A percentile compares a stretch with the other conserved stretches of the same genome.
Conservation (phyloP, 2,797 vertebrate genomes). For the Eupleurogrammus muticus region DNA sequence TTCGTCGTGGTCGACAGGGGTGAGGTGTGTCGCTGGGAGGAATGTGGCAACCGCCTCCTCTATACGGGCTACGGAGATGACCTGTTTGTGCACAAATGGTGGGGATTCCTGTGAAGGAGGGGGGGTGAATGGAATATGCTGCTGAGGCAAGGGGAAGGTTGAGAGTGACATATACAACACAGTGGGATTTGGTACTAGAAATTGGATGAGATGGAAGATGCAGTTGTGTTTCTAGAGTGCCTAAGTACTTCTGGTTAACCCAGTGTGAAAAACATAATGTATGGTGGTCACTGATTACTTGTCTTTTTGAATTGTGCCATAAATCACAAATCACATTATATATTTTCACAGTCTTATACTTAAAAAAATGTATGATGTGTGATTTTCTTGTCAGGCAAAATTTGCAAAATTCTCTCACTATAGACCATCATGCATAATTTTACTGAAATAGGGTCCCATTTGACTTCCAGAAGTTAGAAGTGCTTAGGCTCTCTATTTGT, state of each 20-base stretch:
- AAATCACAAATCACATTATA: too few relatives aligned
- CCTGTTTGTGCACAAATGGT: constrained; percentile 85
- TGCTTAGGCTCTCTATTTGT: not conserved
- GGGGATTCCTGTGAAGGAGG: constrained; percentile 87
- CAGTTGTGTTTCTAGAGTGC: not conserved
- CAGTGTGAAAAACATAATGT: too few relatives aligned
- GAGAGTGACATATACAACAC: not conserved
- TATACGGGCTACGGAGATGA: constrained; percentile 85
- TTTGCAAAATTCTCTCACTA: too few relatives aligned
- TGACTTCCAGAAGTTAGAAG: too few relatives aligned
- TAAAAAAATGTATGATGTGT: too few relatives aligned
- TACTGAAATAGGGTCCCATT: too few relatives aligned
- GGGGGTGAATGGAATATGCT: not conserved
- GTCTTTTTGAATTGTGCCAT: too few relatives aligned
- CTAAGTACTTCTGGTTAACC: too few relatives aligned
- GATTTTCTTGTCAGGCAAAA: too few relatives aligned
- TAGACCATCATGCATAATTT: too few relatives aligned
- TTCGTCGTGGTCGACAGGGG: constrained; percentile 92
- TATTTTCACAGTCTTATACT: too few relatives aligned
- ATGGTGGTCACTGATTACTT: too few relatives aligned
- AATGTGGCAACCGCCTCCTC: constrained; percentile 89
- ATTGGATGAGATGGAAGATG: constrained; percentile 21
- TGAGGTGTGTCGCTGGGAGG: constrained; percentile 92
- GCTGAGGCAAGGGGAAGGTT: constrained; percentile 4
- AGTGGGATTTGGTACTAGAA: not conserved